A percentile compares a stretch with the other conserved stretches of the same genome.
Evolutionary conservation across 2,113 vertebrate species (phyloP).

Genomic region (Hipposideros armiger): DNA sequence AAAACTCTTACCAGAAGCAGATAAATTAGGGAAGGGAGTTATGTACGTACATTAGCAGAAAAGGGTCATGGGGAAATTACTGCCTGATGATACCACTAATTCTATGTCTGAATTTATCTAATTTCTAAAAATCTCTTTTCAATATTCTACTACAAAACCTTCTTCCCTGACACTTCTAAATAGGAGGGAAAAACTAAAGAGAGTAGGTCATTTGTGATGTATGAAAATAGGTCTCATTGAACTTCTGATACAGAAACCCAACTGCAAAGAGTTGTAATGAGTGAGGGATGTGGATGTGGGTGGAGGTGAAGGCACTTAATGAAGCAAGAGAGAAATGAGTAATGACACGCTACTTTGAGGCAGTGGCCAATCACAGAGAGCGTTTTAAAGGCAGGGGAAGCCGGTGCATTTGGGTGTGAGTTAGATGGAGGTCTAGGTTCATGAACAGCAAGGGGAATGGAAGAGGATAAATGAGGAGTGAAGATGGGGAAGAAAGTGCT

Average conservation of each 20-base stretch:
- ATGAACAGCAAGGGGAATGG: background rate
- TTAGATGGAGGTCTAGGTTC: too few species aligned
- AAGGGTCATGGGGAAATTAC: background rate
- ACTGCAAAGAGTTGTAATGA: background rate
- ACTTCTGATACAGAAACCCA: background rate
- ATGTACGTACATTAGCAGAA: fast-evolving
- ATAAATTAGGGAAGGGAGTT: background rate
- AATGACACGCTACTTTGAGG: background rate
- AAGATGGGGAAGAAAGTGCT: background rate
- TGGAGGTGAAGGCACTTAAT: background rate
- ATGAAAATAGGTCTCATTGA: background rate
- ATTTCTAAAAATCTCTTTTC: background rate
- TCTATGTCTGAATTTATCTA: background rate
- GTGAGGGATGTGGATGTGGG: too few species aligned
- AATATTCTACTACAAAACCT: too few species aligned
- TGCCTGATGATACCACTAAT: background rate
- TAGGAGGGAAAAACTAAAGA: background rate
- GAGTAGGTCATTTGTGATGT: background rate
- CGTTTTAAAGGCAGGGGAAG: background rate
- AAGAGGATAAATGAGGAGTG: background rate
- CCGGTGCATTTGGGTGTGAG: background rate
- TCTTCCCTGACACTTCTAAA: background rate
- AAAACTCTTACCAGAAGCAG: background rate
- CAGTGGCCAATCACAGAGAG: background rate
- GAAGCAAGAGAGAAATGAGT: background rate